Evolutionary conservation across 2,113 vertebrate species (phyloP).

Genomic region (Lamprologus speciosus): DNA sequence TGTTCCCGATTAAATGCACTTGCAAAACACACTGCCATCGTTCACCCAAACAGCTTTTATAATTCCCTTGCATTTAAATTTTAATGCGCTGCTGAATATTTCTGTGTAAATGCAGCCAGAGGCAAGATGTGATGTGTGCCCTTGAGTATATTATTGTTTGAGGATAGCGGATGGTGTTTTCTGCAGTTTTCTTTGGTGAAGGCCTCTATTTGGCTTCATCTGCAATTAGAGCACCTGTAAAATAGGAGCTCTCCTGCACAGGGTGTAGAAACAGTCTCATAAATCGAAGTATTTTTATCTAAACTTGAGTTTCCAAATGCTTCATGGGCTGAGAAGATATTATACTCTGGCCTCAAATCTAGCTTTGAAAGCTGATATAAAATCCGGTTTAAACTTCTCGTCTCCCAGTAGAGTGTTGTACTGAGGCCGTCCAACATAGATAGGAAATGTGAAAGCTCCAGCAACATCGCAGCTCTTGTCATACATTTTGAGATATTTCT

Average conservation of each 20-base stretch:
- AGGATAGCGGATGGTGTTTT: neutral
- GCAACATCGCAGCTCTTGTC: neutral
- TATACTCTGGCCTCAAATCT: neutral
- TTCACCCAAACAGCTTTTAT: slow-evolving; percentile 15
- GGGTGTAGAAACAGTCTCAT: neutral
- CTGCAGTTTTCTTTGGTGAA: neutral
- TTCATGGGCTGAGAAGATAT: neutral
- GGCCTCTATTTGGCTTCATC: neutral
- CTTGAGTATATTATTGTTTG: neutral
- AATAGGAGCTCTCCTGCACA: neutral
- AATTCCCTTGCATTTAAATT: slow-evolving; percentile 3
- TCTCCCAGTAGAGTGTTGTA: neutral
- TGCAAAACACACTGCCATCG: neutral
- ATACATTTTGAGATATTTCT: neutral
- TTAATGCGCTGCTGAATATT: neutral
- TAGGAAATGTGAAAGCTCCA: neutral
- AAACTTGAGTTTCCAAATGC: neutral
- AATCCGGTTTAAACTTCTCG: neutral
- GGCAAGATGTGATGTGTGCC: neutral
- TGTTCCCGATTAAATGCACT: neutral
- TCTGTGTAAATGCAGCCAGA: neutral
- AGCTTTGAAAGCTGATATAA: neutral
- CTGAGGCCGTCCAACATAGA: neutral
- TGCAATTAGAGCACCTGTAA: neutral
- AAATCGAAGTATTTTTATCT: neutral